Evolutionary conservation across 2,113 vertebrate genomes (phyloP), one percentile per base, ranked within the genome.

Genomic region (Verasper variegatus): DNA sequence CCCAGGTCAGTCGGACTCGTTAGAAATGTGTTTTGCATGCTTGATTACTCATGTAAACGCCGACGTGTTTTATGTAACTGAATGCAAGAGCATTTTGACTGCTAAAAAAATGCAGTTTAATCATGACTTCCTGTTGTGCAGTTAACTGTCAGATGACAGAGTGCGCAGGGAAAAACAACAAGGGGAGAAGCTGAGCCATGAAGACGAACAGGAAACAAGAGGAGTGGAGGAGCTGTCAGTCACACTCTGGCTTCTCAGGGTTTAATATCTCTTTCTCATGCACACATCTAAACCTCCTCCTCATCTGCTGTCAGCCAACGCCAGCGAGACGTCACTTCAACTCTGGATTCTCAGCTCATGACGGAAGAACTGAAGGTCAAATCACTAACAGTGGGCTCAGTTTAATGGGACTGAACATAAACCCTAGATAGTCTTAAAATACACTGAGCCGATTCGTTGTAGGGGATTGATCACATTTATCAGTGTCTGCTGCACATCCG

Each of bases 181-280:
- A 85, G 81, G 86, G 72, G 68, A 87, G 81, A 68, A 84, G 85
- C 82, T 74, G 79, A 85, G 81, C 78, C 62, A 70, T 75, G 69
- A 86, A 67, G 77, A 86, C 72, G 70, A 88, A 75, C 73, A 89
- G 82, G 86, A 80, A 90, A 88, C 82, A 82, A 86, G 81, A 88
- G 72, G 71, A 87, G 81, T 35, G 66, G 75, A 76, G 74, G 62
- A 83, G 77, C 87, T 91, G 89, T 89, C 91, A 91, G 82, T 86
- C 68, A 68, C 75, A 80, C 74, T 87, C 68, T 66, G 64, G 49
- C 45, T 83, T 89, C 76, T 78, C 67, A 64, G 87, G 83, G 78
- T 85, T 90, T 92, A 89, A 90, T 89, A 86, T 90, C 86, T 87
- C 78, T 86, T 85, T 90, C 82, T 68, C 82, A 85, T 85, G 85